These are phyloP conservation scores for Tringa solitaria DNA, from an alignment of 2,113 vertebrate species.

Conservation along the genomic window DNA sequence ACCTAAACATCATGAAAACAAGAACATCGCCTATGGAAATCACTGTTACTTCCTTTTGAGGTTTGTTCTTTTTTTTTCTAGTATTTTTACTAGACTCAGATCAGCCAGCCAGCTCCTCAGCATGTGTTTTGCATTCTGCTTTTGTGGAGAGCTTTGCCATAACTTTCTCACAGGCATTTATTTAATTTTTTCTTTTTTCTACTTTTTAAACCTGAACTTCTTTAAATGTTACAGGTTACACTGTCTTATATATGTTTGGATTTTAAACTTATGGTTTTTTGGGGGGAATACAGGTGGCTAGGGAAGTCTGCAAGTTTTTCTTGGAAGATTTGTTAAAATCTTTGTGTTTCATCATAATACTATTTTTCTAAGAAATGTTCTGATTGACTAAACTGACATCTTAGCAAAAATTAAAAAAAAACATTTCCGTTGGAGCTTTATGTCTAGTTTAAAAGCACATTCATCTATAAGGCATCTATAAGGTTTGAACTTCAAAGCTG, in stretches of 20 bases:
- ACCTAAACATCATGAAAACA: background rate
- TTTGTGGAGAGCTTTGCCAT: background rate
- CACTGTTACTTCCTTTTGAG: background rate
- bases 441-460: background rate
- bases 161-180: background rate
- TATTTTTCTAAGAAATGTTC: background rate
- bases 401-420: background rate
- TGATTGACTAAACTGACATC: background rate
- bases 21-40: background rate
- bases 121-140: background rate
- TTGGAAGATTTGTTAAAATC: background rate
- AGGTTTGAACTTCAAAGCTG: background rate
- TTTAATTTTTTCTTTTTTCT: background rate
- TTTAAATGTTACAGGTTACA: background rate
- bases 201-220: background rate
- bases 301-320: background rate
- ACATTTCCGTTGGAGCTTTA: background rate
- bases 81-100: background rate
- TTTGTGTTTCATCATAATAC: background rate
- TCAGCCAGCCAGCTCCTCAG: background rate
- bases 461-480: background rate
- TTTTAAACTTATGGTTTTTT: background rate
- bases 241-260: background rate
- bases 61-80: no score
- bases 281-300: background rate